These are phyloP conservation scores for Proterorhinus semilunaris DNA, from an alignment of 2,113 vertebrate species.

Conservation along the genomic window DNA sequence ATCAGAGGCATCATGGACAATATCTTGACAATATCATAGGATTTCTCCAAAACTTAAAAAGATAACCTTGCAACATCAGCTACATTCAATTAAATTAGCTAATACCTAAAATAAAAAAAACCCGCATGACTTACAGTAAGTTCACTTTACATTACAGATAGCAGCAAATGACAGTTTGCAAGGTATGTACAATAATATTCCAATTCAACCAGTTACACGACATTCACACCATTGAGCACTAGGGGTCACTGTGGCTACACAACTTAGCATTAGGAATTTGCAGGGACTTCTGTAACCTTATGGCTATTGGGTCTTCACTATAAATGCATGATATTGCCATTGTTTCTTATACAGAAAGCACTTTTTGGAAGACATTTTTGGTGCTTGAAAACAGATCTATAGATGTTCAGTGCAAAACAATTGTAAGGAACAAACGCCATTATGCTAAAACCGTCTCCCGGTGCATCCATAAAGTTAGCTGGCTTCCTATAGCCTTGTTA, in stretches of 20 bases:
- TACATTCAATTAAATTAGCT: constrained; percentile 12
- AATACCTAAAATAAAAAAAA: constrained; percentile 21
- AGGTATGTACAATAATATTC: constrained; percentile 70
- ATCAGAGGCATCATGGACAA: constrained; percentile 11
- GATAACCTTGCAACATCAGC: constrained; percentile 23
- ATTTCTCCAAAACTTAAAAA: background rate
- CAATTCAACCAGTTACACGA: constrained; percentile 72
- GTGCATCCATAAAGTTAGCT: constrained; percentile 13
- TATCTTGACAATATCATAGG: constrained; percentile 17
- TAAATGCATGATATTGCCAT: constrained; percentile 59
- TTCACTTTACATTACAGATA: constrained; percentile 62
- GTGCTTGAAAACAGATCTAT: constrained; percentile 45
- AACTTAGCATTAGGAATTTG: constrained; percentile 45
- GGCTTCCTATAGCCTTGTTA: constrained; percentile 12
- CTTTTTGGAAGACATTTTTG: constrained; percentile 68
- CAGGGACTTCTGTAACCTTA: constrained; percentile 36
- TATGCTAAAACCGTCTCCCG: constrained; percentile 24
- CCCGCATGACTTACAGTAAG: constrained; percentile 16
- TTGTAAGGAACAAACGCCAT: background rate
- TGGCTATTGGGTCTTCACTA: constrained; percentile 45
- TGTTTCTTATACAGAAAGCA: constrained; percentile 36
- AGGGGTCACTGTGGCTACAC: constrained; percentile 72
- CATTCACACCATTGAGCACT: constrained; percentile 76
- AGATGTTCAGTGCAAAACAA: constrained; percentile 31
- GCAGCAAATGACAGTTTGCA: constrained; percentile 57